phyloP scores from a whole-genome alignment of 2,797 vertebrate species.

The Halcyon smyrnensis region DNA sequence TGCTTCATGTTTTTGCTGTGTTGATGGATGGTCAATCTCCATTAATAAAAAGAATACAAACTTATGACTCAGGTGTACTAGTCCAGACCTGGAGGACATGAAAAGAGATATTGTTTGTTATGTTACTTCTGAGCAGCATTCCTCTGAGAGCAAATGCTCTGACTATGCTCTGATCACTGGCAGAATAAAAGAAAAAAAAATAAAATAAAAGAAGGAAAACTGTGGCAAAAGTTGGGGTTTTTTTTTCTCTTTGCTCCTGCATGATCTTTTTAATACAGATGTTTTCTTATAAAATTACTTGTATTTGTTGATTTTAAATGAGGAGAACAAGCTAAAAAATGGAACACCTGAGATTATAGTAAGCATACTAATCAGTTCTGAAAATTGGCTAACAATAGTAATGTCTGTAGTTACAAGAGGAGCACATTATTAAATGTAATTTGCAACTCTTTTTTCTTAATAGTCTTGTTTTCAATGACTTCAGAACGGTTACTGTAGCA shows the following conservation, averaged over 20 bases:
- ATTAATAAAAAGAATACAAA: not conserved
- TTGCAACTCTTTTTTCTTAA: not conserved
- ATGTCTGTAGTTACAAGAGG: constrained; percentile 14
- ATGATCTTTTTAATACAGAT: not conserved
- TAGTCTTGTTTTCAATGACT: constrained; percentile 4
- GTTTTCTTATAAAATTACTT: not conserved
- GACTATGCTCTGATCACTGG: not conserved
- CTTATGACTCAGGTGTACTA: not conserved
- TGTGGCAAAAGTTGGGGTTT: not conserved
- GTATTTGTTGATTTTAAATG: not conserved
- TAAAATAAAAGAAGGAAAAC: not conserved
- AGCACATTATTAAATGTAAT: not conserved
- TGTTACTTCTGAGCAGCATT: not conserved
- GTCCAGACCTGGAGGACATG: not conserved
- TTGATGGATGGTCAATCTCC: not conserved
- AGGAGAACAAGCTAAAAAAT: constrained; percentile 1
- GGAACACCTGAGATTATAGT: not conserved
- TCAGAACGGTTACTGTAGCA: not conserved
- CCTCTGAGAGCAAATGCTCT: not conserved
- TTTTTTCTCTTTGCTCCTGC: not conserved
- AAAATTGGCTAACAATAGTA: not conserved
- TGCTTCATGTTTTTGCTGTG: not conserved
- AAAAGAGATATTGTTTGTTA: not conserved
- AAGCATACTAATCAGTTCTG: not conserved
- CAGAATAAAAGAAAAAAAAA: not conserved